Evolutionary conservation across 2,113 vertebrate genomes (phyloP), one percentile per base, ranked within the genome.

Genomic region (Quiscalus mexicanus): DNA sequence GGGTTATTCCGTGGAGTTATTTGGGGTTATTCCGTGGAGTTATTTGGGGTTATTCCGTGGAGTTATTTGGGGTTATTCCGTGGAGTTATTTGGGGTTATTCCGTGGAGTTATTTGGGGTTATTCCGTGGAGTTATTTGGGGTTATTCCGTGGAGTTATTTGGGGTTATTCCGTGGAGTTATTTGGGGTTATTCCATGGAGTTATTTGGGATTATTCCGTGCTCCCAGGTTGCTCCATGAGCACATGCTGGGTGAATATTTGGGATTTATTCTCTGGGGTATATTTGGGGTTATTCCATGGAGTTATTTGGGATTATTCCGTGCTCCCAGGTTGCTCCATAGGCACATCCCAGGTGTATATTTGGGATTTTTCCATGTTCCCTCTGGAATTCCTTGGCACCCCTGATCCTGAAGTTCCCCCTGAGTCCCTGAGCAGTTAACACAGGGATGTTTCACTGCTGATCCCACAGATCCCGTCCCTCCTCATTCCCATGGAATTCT

Each of bases 211-310:
- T 45, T 17, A 2, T 74, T 58, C 42, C 53, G 13, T 23, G 41
- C 20, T 59, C 55, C 11, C n/a, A 37, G 11, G 8, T 20, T 33
- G n/a, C 21, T 49, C 55, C 73, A 37, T 39, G 73, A 2, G 1
- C 44, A 37, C 56, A 49, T 15, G 9, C 56, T 12, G 8, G 75
- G 45, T 33, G 12, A 0, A 1, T 18, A 4, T 37, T 45, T 28
- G 7, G 1, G 31, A 6, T 30, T 13, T 20, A 2, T 8, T 0
- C 9, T 2, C 0, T 4, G n/a, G 22, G 1, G 11, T 47, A 2
- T 44, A 13, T 47, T n/a, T 67, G 64, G 44, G 8, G 4, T 45
- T 17, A 2, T 74, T 58, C 41, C 53, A 17, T 17, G 31, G 41
- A 15, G 0, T 39, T 25, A 6, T 60, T 19, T 60, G 44, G n/a